A percentile compares a stretch with the other conserved stretches of the same genome.
phyloP scores from a whole-genome alignment of 2,797 vertebrate genomes.

The Dicrostonyx torquatus region DNA sequence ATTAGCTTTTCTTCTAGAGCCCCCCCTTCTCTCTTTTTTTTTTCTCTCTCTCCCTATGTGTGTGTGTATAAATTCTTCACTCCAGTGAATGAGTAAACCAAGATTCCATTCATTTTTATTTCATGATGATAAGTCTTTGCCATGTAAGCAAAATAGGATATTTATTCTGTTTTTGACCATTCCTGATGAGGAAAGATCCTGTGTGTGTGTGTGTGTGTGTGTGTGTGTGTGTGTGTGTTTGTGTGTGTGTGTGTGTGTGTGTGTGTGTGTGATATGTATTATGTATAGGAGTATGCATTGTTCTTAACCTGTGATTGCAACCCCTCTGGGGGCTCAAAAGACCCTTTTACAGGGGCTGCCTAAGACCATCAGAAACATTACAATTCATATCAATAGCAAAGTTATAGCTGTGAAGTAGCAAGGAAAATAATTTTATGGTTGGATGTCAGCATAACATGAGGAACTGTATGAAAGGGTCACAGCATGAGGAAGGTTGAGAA shows the following conservation, averaged over 20 bases:
- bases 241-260: too few relatives aligned
- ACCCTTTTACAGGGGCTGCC: background rate
- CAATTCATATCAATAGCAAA: background rate
- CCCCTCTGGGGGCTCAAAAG: background rate
- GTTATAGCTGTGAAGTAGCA: background rate
- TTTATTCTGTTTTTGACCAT: conserved; percentile 30
- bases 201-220: background rate
- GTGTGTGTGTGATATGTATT: background rate
- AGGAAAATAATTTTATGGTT: background rate
- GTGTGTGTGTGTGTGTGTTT: too few relatives aligned
- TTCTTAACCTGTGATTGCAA: background rate
- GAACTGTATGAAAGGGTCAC: background rate
- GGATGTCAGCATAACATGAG: background rate
- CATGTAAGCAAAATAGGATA: background rate
- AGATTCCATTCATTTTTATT: background rate
- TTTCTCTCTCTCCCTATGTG: too few relatives aligned
- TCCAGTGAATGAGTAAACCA: background rate
- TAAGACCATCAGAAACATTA: background rate
- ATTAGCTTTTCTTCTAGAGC: background rate
- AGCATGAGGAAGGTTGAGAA: background rate
- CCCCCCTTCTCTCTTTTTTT: too few relatives aligned
- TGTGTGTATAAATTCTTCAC: background rate
- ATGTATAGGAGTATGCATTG: background rate
- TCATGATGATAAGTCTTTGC: background rate
- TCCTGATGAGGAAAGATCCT: background rate